Base-by-base conservation (phyloP, 2,113 vertebrate genomes). In the Octodon degus region DNA sequence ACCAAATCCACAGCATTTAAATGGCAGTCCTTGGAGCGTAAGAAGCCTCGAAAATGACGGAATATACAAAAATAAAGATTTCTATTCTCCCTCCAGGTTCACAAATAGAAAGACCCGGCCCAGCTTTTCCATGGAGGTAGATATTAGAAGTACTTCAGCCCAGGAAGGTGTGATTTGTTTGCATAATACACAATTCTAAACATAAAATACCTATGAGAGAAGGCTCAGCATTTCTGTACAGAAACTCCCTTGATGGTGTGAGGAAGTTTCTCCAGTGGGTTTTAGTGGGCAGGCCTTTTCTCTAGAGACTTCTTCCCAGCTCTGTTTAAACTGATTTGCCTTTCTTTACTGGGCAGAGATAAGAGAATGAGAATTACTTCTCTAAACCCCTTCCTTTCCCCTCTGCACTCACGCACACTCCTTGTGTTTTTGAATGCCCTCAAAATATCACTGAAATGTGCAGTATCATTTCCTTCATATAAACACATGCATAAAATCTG, bases 261-360 rank as follows among this genome's bases (percentile, higher is more conserved):
- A 40, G 96, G 50, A 96, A 84, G 84, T 82, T 89, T 97, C 97
- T 87, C 96, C 91, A 84, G 53, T 0, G 86, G 92, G 92, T 96
- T 92, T 90, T 76, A 80, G 55, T 90, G 92, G 85, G 88, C 97
- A 96, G 80, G 72, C 70, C 76, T 95, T 96, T 89, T 60, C 95
- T 47, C 94, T 93, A 20, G 89, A 96, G 85, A 85, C 82, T 81
- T 97, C 40, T 85, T 81, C 86, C 63, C 17, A 96, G 92, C 40
- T 93, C 82, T 97, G 91, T 94, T 94, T 98, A 97, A 93, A 97
- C 97, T 95, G 96, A 97, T 97, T 92, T 97, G 89, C 77, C 95
- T 97, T 94, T 86, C 95, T 97, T 94, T 84, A 74, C 37, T n/a
- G 67, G 83, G 86, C 72, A 50, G 24, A 60, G 96, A 96, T 55